Base-by-base conservation (phyloP, 2,113 vertebrate species). In the Ciconia maguari region DNA sequence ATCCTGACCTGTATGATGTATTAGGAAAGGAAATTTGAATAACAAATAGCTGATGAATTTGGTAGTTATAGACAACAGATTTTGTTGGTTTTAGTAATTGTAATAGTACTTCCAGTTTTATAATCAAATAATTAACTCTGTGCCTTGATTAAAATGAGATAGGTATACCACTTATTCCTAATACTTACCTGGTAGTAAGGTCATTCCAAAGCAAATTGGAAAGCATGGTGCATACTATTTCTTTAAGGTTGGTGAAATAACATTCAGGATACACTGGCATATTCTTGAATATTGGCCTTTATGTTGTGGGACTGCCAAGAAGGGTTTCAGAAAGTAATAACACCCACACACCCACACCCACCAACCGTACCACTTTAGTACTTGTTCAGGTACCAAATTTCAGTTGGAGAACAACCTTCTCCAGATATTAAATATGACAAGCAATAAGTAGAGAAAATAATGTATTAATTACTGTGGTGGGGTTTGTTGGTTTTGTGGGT, bases 271-370 rank as follows among this genome's bases (percentile, higher is more conserved):
- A 78, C 17, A 15, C 4, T 60, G 25, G 18, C 12, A 22, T 58
- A 4, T 36, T 89, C 21, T n/a, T 78, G 25, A 66, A 41, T 58
- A 66, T 75, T 71, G 42, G 29, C 15, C 49, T 54, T 65, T 69
- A 32, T 65, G 16, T 13, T 70, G 17, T 51, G 71, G 25, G 13
- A 70, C 51, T 92, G 25, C 55, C 20, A 34, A 25, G 49, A 70
- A 32, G 24, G 27, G 11, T 69, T 88, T 86, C 17, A 46, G 44
- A 61, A 77, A 61, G 25, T 32, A 82, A 22, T 38, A 68, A 48
- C 11, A 48, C 11, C 2, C 12, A 3, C 7, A 0, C 15, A 2
- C 14, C 4, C 32, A 20, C 24, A 6, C 5, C 5, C 21, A 6
- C 25, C n/a, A 44, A 6, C 21, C 1, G 1, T 29, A n/a, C 29